Evolutionary conservation across 2,888 invertebrate genomes (phyloP), one percentile per base, ranked within the genome.

Genomic region (Rhingia campestris): DNA sequence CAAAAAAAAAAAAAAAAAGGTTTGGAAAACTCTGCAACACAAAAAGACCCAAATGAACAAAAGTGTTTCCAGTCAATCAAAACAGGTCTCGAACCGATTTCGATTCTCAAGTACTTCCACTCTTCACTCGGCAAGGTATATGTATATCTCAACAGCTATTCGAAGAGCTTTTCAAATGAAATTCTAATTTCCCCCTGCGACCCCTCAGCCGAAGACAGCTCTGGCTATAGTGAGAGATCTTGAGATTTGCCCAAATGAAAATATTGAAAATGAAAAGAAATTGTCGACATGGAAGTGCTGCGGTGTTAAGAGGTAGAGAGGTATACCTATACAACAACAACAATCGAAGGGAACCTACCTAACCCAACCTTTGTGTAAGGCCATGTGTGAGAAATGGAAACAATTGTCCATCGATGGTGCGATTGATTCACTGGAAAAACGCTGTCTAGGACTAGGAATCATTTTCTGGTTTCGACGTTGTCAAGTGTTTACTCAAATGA

Each of bases 401-500:
- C 74, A 84, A 80, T 67, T 79, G 79, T 69, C 49, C 53, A 6
- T 35, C 56, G 66, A 47, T 61, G 67, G 56, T 63, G 69, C 58
- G 79, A 80, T 70, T 58, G 82, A 75, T 84, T 84, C 79, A 41
- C 59, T 64, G 69, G 80, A 70, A 84, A 80, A 79, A 66, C 43
- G 45, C 45, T 66, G 49, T n/a, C 47, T 2, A 30, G 32, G 12
- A 10, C 80, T 54, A 53, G 59, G 61, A 67, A 61, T 74, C 32
- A 41, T 64, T 74, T 59, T 56, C 53, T 69, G 67, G 56, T 84
- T 75, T 75, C 70, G 41, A 64, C 32, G 45, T 35, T 66, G 63
- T 84, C 74, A 75, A 84, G 84, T 84, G 70, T 66, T 84, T 84
- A 84, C 74, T 47, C 45, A 80, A 80, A 74, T 80, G 74, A 75